phyloP scores from a whole-genome alignment of 2,113 vertebrate genomes.

The Indicator maculatus region DNA sequence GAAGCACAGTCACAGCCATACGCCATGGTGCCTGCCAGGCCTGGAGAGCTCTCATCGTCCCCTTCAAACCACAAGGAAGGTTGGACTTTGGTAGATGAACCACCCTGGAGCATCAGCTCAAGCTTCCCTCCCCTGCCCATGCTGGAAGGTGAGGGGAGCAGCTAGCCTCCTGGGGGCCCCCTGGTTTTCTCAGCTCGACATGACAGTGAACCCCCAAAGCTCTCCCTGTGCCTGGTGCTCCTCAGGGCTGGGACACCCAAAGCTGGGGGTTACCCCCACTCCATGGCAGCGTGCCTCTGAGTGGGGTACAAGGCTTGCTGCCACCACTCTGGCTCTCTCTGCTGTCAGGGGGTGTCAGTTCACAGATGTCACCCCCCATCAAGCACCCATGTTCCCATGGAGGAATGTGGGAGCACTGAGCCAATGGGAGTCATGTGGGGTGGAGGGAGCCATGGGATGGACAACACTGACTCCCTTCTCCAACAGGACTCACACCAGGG shows the following conservation, averaged over 20 bases:
- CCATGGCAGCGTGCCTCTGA: not conserved
- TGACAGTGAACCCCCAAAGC: not conserved
- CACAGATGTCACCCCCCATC: not conserved
- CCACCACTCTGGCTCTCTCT: not conserved
- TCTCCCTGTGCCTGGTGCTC: not conserved
- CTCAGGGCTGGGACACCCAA: not conserved
- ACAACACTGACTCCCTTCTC: fast-evolving
- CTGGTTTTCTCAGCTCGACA: not conserved
- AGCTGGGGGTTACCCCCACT: not conserved
- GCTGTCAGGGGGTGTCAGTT: fast-evolving
- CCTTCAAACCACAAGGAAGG: not conserved
- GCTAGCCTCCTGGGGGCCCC: not conserved
- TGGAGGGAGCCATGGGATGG: not conserved
- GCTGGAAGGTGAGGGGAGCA: not conserved
- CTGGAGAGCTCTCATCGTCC: not conserved
- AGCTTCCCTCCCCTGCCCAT: not conserved
- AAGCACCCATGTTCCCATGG: not conserved
- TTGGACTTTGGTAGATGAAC: fast-evolving
- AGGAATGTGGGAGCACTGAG: not conserved
- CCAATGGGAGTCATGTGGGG: fast-evolving
- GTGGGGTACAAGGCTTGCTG: fast-evolving
- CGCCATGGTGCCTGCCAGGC: not conserved
- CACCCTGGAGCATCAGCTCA: not conserved
- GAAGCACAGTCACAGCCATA: fast-evolving
- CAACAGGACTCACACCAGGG: not conserved